Conservation (phyloP, 2,888 invertebrate genomes). For the Morpho deidamia region DNA sequence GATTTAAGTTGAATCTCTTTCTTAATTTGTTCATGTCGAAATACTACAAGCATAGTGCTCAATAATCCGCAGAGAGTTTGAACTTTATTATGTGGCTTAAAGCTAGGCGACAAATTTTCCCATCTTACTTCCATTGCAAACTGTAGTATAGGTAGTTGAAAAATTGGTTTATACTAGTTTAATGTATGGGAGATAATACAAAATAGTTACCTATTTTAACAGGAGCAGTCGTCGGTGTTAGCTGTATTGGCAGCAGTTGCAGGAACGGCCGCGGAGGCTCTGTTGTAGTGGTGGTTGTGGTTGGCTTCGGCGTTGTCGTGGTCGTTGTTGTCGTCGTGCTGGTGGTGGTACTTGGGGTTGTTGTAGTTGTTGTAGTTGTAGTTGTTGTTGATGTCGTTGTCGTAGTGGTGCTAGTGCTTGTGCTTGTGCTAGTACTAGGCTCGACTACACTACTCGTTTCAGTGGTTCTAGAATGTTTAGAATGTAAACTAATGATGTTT, state of each 20-base stretch:
- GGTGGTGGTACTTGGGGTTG: slow-evolving; percentile 61
- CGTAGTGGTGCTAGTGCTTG: slow-evolving; percentile 34
- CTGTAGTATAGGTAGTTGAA: no score
- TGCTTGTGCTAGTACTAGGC: slow-evolving; percentile 44
- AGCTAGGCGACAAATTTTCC: no score
- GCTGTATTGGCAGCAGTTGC: slow-evolving; percentile 65
- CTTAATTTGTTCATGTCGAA: no score
- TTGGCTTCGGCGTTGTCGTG: slow-evolving; percentile 41
- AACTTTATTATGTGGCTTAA: no score
- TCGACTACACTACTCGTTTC: slow-evolving; percentile 45
- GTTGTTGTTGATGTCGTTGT: slow-evolving; percentile 46
- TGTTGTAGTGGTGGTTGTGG: slow-evolving; percentile 43
- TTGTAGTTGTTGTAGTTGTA: slow-evolving; percentile 47
- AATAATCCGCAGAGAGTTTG: no score
- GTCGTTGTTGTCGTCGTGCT: slow-evolving; percentile 54
- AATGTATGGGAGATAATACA: not conserved
- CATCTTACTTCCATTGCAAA: no score
- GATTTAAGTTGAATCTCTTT: no score
- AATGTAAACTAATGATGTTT: slow-evolving; percentile 14
- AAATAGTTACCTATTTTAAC: slow-evolving; percentile 45
- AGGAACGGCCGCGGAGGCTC: slow-evolving; percentile 55
- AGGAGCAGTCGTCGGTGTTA: slow-evolving; percentile 37
- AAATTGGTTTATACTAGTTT: no score
- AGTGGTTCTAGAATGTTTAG: slow-evolving; percentile 34
- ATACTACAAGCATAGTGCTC: no score